A percentile compares a stretch with the other conserved stretches of the same genome.
phyloP scores from a whole-genome alignment of 1,140 invertebrate species.

The Drosophila leontia region DNA sequence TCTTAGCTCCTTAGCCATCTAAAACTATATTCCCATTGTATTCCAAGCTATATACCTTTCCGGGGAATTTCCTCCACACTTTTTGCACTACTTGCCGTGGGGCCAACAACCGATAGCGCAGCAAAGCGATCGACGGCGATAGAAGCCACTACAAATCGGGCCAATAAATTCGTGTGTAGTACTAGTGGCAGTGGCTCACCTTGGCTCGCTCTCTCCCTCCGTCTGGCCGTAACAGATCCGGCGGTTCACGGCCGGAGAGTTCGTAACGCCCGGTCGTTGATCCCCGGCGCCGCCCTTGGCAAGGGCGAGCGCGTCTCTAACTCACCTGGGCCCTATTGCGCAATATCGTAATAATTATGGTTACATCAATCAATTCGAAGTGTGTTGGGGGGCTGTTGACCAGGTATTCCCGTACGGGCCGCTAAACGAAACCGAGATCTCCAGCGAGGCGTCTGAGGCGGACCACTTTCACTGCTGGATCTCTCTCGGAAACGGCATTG shows the following conservation, averaged over 20 bases:
- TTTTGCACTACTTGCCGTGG: not conserved
- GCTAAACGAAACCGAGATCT: conserved; percentile 11
- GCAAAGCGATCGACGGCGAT: conserved; percentile 15
- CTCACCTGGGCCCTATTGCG: conserved; percentile 16
- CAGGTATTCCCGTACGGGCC: conserved; percentile 14
- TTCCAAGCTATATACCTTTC: not conserved
- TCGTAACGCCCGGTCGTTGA: conserved; percentile 13
- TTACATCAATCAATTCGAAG: conserved; percentile 25
- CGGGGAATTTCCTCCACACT: conserved; percentile 7
- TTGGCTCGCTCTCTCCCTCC: conserved; percentile 10
- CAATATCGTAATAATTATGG: conserved; percentile 5
- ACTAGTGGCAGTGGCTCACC: conserved; percentile 26
- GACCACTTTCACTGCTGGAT: conserved; percentile 28
- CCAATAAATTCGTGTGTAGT: not conserved
- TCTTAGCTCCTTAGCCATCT: not conserved
- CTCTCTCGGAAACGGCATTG: conserved; percentile 20
- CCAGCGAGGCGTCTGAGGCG: conserved; percentile 2
- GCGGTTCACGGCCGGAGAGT: conserved; percentile 22
- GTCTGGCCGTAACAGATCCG: conserved; percentile 17
- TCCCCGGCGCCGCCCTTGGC: conserved; percentile 18
- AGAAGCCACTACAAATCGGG: conserved; percentile 9
- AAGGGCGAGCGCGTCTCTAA: conserved; percentile 11
- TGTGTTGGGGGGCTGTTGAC: not conserved
- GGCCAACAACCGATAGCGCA: conserved; percentile 24
- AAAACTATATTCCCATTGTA: not conserved